Conservation (phyloP, 2,113 vertebrate species). For the Nestor notabilis region DNA sequence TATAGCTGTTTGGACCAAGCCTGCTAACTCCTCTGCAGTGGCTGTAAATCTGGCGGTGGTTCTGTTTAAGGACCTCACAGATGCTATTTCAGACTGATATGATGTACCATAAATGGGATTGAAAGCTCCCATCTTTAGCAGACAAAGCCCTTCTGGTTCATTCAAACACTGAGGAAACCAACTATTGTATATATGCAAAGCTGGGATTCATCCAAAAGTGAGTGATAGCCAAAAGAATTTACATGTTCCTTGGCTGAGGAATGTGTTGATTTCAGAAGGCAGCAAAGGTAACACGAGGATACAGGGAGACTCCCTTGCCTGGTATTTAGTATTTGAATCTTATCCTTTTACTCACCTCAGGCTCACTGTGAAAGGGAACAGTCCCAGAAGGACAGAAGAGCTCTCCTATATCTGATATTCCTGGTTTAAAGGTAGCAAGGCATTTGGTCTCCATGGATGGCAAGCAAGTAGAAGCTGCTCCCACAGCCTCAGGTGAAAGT, state of each 20-base stretch:
- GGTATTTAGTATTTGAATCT: background rate
- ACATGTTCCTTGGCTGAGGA: slow-evolving; percentile 6
- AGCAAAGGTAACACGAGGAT: slow-evolving; percentile 38
- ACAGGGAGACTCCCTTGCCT: slow-evolving; percentile 23
- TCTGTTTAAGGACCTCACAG: slow-evolving; percentile 25
- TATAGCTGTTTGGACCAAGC: slow-evolving; percentile 50
- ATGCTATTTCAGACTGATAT: slow-evolving; percentile 38
- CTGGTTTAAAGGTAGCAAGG: background rate
- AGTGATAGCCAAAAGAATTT: slow-evolving; percentile 40
- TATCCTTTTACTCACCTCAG: background rate
- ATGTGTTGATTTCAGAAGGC: slow-evolving; percentile 37
- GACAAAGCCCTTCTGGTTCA: slow-evolving; percentile 43
- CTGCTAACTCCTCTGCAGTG: slow-evolving; percentile 35
- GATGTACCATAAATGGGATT: slow-evolving; percentile 51
- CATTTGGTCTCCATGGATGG: background rate
- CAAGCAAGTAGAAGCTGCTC: background rate
- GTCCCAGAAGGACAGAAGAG: background rate
- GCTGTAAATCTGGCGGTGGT: slow-evolving; percentile 54
- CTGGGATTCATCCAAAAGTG: slow-evolving; percentile 50
- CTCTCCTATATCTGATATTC: background rate
- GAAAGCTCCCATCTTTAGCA: slow-evolving; percentile 38
- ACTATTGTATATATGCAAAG: background rate
- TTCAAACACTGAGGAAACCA: background rate
- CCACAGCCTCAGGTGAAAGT: background rate
- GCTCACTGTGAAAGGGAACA: background rate